Base-by-base conservation (phyloP, 2,888 invertebrate genomes). In the Clivina fossor region DNA sequence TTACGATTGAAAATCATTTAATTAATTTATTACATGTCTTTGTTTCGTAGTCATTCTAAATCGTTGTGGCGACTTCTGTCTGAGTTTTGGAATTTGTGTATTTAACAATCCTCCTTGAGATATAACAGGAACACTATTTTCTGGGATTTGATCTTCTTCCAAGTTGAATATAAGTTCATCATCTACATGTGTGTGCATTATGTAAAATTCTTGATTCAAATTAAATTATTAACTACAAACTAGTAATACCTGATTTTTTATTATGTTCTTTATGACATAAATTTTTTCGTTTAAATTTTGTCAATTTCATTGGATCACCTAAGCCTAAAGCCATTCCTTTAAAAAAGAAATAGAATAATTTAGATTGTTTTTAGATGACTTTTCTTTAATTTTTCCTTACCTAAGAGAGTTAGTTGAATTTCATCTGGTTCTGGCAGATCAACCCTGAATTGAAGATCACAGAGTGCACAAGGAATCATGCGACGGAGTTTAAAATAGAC, bases 401-500 rank as follows among this genome's bases (percentile, higher is more conserved):
- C 80, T 59, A 78, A 72, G 15, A 80, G 74, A 56, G 76, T 76
- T 19, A 81, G 68, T 62, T 84, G 84, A 53, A 85, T 74, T 69
- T 84, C 83, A 65, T 87, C 86, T 56, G 90, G 87, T 72, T 95
- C 94, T 0, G 94, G 92, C 61, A 95, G 78, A 63, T 92, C 91
- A 1, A 95, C 80, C 59, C 87, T 82, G 72, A 94, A 92, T 64
- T 84, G 80, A 22, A 94, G 76, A 69, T 90, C 84, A 60, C 88
- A 86, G 13, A 96, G 77, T 11, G 91, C 90, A 71, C 91, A 92
- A 0, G 95, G 95, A 58, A 86, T 84, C 84, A 93, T 85, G 9
- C 89, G 80, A 8, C 95, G 80, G 65, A 96, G 77, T 75, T 95
- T 96, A 75, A 94, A 95, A 68, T 86, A 90, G 43, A 94, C 84